Conservation (phyloP, 1,140 invertebrate species). For the Dendroctonus ponderosae region DNA sequence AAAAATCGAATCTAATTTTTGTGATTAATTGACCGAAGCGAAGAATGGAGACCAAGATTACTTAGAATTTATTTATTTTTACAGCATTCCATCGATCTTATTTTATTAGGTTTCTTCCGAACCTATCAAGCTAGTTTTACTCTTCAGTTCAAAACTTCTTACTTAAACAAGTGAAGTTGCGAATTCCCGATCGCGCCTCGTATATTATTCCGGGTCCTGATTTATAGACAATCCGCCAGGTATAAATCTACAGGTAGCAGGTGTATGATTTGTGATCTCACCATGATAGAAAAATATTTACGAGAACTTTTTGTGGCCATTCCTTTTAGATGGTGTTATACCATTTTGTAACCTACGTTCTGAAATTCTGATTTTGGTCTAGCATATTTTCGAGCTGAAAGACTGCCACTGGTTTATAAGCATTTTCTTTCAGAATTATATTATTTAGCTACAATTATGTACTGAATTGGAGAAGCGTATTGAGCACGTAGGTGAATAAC, state of each 20-base stretch:
- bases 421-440: not conserved
- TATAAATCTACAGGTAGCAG: slow-evolving; percentile 26
- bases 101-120: not conserved
- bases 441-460: not conserved
- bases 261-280: slow-evolving; percentile 24
- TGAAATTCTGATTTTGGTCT: not conserved
- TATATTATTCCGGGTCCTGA: slow-evolving; percentile 13
- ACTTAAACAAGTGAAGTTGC: not conserved
- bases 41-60: not conserved
- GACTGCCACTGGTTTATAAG: not conserved
- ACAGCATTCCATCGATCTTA: not conserved
- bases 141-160: not conserved
- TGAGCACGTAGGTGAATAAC: too few species aligned
- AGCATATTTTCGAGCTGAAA: not conserved
- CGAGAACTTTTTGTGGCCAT: slow-evolving; percentile 7
- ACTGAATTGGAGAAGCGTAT: too few species aligned
- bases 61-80: not conserved
- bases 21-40: not conserved
- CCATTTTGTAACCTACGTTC: slow-evolving; percentile 5
- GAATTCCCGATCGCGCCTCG: not conserved
- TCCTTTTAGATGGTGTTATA: not conserved
- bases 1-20: not conserved
- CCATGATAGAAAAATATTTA: slow-evolving; percentile 22
- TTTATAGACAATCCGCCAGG: slow-evolving; percentile 19
- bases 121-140: not conserved